phyloP scores from a whole-genome alignment of 30 jellyfish, hydroid and myxozoan genomes.

The Aurelia sp. region DNA sequence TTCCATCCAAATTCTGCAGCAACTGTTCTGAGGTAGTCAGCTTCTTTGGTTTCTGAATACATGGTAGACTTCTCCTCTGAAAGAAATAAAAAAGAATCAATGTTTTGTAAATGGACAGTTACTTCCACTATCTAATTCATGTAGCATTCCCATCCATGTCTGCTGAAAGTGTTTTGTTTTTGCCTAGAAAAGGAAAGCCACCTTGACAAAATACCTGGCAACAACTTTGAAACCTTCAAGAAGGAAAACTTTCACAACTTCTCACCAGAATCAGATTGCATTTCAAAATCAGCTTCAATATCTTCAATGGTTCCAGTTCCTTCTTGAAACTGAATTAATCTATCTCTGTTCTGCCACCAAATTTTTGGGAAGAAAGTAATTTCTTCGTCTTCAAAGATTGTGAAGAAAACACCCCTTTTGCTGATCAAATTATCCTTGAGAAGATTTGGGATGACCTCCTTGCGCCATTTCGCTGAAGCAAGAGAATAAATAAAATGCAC shows the following conservation, averaged over 20 bases:
- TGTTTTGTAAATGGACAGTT: too few species aligned
- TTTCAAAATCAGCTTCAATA: neutral
- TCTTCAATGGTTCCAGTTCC: slow-evolving; percentile 33
- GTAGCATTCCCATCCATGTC: too few species aligned
- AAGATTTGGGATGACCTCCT: slow-evolving; percentile 5
- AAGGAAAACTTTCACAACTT: too few species aligned
- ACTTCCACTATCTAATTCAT: too few species aligned
- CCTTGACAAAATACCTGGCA: too few species aligned
- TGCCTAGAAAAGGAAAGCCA: too few species aligned
- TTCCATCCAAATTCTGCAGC: slow-evolving; percentile 33
- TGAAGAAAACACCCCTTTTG: slow-evolving; percentile 34
- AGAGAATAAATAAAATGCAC: slow-evolving; percentile 35
- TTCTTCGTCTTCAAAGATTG: slow-evolving; percentile 33
- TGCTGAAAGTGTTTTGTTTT: too few species aligned
- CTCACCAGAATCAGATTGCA: neutral
- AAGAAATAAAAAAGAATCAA: too few species aligned
- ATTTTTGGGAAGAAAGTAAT: slow-evolving; percentile 20
- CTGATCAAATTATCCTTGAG: slow-evolving; percentile 5
- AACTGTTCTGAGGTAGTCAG: neutral
- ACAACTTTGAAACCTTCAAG: too few species aligned
- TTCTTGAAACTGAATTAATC: slow-evolving; percentile 25
- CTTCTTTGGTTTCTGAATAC: too few species aligned
- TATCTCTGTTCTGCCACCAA: slow-evolving; percentile 21
- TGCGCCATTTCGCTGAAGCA: slow-evolving; percentile 14
- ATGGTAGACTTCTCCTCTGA: too few species aligned